Conservation (phyloP, 2,797 vertebrate species). For the Propithecus deckenii region DNA sequence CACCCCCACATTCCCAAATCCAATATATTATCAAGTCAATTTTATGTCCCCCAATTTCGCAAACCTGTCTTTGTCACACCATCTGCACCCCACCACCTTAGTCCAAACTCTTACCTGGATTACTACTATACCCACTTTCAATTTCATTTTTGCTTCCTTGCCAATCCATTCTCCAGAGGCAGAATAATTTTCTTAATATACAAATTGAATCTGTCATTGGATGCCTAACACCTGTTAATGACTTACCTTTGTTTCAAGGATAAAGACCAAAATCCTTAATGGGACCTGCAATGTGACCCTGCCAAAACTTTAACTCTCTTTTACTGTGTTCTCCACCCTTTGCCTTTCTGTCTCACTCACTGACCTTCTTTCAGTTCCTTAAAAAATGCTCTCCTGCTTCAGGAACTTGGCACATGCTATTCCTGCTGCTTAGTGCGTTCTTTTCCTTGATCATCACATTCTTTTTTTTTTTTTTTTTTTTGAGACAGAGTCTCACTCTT, state of each 20-base stretch:
- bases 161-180: neutral
- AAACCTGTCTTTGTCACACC: neutral
- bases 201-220: neutral
- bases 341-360: neutral
- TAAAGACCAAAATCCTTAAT: neutral
- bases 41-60: neutral
- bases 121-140: neutral
- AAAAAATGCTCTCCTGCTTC: neutral
- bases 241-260: constrained; percentile 1
- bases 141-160: neutral
- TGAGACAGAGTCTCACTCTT: too few relatives aligned
- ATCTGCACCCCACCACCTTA: neutral
- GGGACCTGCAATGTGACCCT: neutral
- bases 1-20: neutral
- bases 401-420: neutral
- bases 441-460: neutral
- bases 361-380: neutral
- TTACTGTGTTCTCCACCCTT: neutral
- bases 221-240: neutral
- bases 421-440: neutral
- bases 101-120: neutral
- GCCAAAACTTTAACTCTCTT: neutral
- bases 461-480: neutral
- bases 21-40: neutral
- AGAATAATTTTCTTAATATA: neutral